A percentile compares a stretch with the other conserved stretches of the same genome.
Evolutionary conservation across 2,113 vertebrate species (phyloP).

Genomic region (Bubalus kerabau): DNA sequence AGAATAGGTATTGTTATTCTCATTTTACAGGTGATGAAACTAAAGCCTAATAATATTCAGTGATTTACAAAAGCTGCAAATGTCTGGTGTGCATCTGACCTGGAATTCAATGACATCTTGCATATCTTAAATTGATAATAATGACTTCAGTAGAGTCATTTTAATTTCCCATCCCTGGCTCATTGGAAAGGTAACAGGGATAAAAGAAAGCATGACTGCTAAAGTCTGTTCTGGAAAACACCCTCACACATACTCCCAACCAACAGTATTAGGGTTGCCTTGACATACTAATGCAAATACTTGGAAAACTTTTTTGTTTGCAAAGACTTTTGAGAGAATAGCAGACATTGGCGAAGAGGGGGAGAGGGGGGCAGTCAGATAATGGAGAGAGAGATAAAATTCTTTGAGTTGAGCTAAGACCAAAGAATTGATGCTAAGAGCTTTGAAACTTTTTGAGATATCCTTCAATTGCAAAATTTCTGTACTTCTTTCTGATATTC

Average conservation of each 20-base stretch:
- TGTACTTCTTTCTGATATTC: not conserved
- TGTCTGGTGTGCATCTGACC: not conserved
- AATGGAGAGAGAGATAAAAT: not conserved
- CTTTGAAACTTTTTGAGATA: not conserved
- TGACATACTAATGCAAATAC: not conserved
- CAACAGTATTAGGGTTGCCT: not conserved
- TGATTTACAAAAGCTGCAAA: not conserved
- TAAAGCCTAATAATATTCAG: not conserved
- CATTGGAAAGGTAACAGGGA: not conserved
- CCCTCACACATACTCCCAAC: not conserved
- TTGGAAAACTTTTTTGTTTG: not conserved
- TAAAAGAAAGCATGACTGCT: not conserved
- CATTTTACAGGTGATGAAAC: not conserved
- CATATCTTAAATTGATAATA: not conserved
- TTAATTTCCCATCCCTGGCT: not conserved
- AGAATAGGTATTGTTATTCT: not conserved
- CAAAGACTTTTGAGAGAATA: not conserved
- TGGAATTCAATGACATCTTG: not conserved
- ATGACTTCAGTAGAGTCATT: not conserved
- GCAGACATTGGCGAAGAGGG: fast-evolving
- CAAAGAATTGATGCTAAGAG: not conserved
- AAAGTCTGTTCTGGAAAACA: not conserved
- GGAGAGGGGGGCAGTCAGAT: not conserved
- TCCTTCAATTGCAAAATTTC: not conserved
- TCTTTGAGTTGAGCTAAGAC: not conserved